These are phyloP conservation scores for Steatocranus sp. DNA, from an alignment of 2,797 vertebrate genomes.

Conservation along the genomic window DNA sequence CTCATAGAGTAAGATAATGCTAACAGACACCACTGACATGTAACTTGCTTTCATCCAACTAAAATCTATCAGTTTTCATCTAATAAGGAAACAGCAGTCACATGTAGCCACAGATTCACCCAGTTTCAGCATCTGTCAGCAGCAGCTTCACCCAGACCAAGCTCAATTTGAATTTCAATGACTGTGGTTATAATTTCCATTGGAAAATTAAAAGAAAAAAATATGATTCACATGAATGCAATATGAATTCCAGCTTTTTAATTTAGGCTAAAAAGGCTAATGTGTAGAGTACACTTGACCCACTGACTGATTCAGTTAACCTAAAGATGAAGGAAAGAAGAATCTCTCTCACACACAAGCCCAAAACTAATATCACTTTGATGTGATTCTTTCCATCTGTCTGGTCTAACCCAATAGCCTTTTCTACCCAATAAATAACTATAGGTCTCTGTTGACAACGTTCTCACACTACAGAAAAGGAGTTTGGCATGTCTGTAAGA, in stretches of 20 bases:
- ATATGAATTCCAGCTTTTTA: background rate
- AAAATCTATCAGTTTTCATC: background rate
- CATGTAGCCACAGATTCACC: background rate
- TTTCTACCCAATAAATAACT: slow-evolving; percentile 4
- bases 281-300: background rate
- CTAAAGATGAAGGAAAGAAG: background rate
- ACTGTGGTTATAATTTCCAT: background rate
- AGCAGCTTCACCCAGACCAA: background rate
- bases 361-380: background rate
- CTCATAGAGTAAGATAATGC: background rate
- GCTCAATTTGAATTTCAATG: background rate
- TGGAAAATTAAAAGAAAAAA: background rate
- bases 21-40: background rate
- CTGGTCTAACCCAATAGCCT: background rate
- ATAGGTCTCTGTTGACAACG: background rate
- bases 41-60: background rate
- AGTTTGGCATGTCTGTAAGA: slow-evolving; percentile 13
- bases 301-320: background rate
- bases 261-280: background rate
- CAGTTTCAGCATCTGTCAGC: background rate
- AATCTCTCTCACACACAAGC: background rate
- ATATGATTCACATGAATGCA: background rate
- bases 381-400: background rate
- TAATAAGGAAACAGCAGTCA: background rate
- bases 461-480: background rate